Evolutionary conservation across 2,888 invertebrate genomes (phyloP), one percentile per base, ranked within the genome.

Genomic region (Euproctis similis): DNA sequence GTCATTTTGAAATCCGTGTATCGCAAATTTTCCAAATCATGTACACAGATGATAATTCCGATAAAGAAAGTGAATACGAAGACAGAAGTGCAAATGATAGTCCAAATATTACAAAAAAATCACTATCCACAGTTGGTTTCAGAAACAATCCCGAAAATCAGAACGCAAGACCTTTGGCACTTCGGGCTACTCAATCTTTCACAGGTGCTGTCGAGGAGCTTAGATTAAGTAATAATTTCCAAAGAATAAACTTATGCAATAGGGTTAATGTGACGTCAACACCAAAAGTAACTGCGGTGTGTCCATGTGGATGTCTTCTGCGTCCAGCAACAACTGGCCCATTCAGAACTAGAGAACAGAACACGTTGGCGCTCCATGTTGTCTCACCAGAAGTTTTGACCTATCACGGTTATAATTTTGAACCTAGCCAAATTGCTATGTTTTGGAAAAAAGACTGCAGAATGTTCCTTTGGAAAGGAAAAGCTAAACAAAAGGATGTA

Each of bases 401-500:
- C 24, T 75, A 86, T 36, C 84, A 88, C 55, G 90, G 89, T 2
- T 85, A 80, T 36, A 73, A 65, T 42, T 87, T 88, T 47, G 80
- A 86, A 8, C 69, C 87, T 1, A 81, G 68, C 26, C 87, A 90
- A 53, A 88, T 90, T 33, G 89, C 90, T 1, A 84, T 82, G 52
- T 82, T 86, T 36, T 90, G 90, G 89, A 90, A 90, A 56, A 90
- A 90, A 59, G 90, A 90, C 51, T 90, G 89, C 40, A 76, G 90
- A 50, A 90, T 85, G 78, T 91, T 90, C 81, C 66, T 91, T 29
- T 91, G 85, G 85, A 85, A 85, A 54, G 80, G 80, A 14, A 64
- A 68, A 41, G 60, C 72, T 14, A 72, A 66, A 54, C 54, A 54
- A 45, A 72, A 71, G 47, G 64, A 64, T 30, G 66, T 65, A 2